Base-by-base conservation (phyloP, 2,888 invertebrate genomes). In the Drosophila maculinotata region DNA sequence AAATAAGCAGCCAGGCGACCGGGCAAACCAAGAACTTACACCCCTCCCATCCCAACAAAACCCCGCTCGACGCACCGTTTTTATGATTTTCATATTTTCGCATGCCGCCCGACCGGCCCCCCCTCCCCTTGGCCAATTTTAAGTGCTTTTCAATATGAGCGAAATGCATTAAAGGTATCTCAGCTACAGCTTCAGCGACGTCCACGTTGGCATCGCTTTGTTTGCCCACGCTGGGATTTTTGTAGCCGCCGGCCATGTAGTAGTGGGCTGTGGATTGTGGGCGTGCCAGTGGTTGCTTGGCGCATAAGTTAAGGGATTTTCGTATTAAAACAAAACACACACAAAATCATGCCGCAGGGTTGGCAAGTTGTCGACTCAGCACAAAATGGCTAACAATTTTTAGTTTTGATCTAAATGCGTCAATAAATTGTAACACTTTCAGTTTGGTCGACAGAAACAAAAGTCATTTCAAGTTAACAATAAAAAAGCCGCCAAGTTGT, bases 371-470 rank as follows among this genome's bases (percentile, higher is more conserved):
- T 58, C 60, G 69, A 83, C 15, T 80, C 84, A 77, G 83, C 80
- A 65, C 12, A 59, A 79, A 69, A 75, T 69, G 62, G 67, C 54
- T 57, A 31, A 74, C 75, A 86, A 79, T 83, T 86, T 80, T 80
- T 74, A 83, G 86, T 80, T 83, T 87, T 78, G 84, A 83, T 83
- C 83, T 86, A 83, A 86, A 87, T 86, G 84, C 76, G 79, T 73
- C 79, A 77, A 81, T 87, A 87, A 86, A 86, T 87, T 87, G 54
- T 72, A 83, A 83, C 86, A 84, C 83, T 84, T 84, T 86, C 74
- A 67, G 76, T 64, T 51, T 31, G 58, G 54, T 58, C 64, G 52
- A 53, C 63, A 70, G 74, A 83, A 81, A 81, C 66, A 79, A 79
- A 85, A 44, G 72, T 76, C 71, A 79, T 82, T 84, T 76, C 63